A percentile compares a stretch with the other conserved stretches of the same genome.
phyloP scores from a whole-genome alignment of 2,888 invertebrate genomes.

The Phoenoteleia sp. region DNA sequence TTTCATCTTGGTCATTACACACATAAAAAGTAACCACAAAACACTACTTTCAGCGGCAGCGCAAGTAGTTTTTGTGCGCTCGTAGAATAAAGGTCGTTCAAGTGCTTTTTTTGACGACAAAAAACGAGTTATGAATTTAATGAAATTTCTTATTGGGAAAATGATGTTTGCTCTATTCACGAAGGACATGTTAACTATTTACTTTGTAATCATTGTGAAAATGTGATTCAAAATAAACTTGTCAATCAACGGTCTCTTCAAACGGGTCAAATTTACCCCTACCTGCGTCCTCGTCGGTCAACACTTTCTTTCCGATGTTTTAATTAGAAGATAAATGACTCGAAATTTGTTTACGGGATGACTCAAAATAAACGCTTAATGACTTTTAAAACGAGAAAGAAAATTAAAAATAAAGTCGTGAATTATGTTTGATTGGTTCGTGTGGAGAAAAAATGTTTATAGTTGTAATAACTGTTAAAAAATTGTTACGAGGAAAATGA shows the following conservation, averaged over 20 bases:
- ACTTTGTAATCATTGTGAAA: neutral
- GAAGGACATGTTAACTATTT: conserved; percentile 39
- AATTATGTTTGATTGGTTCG: too few relatives aligned
- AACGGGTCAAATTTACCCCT: conserved; percentile 14
- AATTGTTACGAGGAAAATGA: too few relatives aligned
- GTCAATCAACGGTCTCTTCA: conserved; percentile 27
- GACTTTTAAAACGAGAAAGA: too few relatives aligned
- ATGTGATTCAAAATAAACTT: conserved; percentile 48
- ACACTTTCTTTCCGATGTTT: conserved; percentile 37
- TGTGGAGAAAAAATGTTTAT: too few relatives aligned
- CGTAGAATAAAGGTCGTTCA: conserved; percentile 45
- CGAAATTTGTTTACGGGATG: neutral
- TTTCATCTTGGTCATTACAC: conserved; percentile 52
- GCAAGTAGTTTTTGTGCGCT: conserved; percentile 45
- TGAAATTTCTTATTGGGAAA: conserved; percentile 40
- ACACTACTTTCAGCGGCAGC: conserved; percentile 36
- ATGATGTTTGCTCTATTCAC: neutral
- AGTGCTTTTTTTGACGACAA: conserved; percentile 30
- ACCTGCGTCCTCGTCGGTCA: conserved; percentile 28
- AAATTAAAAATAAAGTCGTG: too few relatives aligned
- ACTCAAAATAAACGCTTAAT: conserved; percentile 36
- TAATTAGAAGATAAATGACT: conserved; percentile 39
- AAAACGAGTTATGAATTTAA: conserved; percentile 55
- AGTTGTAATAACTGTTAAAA: too few relatives aligned
- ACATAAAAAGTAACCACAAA: conserved; percentile 54